phyloP scores from a whole-genome alignment of 1,140 invertebrate genomes.

The Nilaparvata lugens region DNA sequence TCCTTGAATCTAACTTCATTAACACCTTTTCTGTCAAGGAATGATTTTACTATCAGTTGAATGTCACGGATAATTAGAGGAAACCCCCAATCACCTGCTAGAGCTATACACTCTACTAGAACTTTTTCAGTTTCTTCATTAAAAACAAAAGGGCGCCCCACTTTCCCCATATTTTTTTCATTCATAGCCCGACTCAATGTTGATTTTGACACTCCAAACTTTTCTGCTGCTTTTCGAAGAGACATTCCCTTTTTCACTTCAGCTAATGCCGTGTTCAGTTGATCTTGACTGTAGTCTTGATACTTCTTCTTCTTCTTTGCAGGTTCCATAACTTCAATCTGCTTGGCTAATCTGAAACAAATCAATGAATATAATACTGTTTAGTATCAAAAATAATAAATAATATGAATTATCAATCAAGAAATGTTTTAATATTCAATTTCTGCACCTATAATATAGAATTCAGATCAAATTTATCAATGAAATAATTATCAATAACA shows the following conservation, averaged over 20 bases:
- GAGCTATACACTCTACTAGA: slow-evolving; percentile 8
- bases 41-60: slow-evolving; percentile 8
- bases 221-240: slow-evolving; percentile 10
- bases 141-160: slow-evolving; percentile 9
- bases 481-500: too few relatives aligned
- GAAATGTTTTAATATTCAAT: too few relatives aligned
- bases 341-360: too few relatives aligned
- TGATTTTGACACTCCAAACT: slow-evolving; percentile 11
- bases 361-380: too few relatives aligned
- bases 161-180: slow-evolving; percentile 6
- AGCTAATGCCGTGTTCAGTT: slow-evolving; percentile 3
- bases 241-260: slow-evolving; percentile 13
- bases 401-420: too few relatives aligned
- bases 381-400: too few relatives aligned
- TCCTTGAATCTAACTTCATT: slow-evolving; percentile 11
- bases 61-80: slow-evolving; percentile 5
- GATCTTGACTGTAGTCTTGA: background rate
- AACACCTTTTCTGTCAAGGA: slow-evolving; percentile 4
- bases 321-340: too few relatives aligned
- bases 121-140: slow-evolving; percentile 4
- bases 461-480: too few relatives aligned
- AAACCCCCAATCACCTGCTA: slow-evolving; percentile 10
- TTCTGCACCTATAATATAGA: too few relatives aligned
- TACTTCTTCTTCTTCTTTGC: too few relatives aligned
- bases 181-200: slow-evolving; percentile 5